Conservation (phyloP, 2,888 invertebrate species). For the Tridacna gigas region DNA sequence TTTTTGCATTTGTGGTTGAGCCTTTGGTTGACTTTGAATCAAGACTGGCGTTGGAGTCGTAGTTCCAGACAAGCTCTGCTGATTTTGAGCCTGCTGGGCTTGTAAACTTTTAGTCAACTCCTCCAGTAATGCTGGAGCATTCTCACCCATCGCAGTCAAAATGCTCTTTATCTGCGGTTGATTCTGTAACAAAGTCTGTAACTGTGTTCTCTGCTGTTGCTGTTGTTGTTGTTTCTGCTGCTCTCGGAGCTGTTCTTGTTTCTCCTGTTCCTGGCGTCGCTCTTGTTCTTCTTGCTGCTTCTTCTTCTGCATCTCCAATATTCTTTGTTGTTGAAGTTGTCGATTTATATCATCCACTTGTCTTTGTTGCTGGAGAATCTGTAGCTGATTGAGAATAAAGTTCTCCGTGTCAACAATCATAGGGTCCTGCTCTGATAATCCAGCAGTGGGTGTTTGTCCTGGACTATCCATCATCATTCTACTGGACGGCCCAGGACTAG, state of each 20-base stretch:
- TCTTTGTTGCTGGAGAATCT: conserved; percentile 46
- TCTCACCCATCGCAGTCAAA: conserved; percentile 32
- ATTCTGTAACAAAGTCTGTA: conserved; percentile 36
- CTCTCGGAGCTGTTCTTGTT: conserved; percentile 46
- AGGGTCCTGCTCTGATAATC: conserved; percentile 25
- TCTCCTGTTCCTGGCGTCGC: conserved; percentile 46
- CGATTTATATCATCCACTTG: conserved; percentile 45
- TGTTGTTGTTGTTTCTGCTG: conserved; percentile 43
- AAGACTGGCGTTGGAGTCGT: neutral
- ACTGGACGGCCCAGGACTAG: conserved; percentile 14
- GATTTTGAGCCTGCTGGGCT: conserved; percentile 16
- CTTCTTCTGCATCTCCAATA: conserved; percentile 49
- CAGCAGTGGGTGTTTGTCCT: conserved; percentile 37
- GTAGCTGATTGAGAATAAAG: conserved; percentile 57
- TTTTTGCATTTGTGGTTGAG: neutral
- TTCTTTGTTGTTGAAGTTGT: conserved; percentile 42
- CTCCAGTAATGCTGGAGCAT: conserved; percentile 47
- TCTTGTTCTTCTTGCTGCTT: conserved; percentile 51
- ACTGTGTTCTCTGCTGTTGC: conserved; percentile 44
- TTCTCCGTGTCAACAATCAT: conserved; percentile 62
- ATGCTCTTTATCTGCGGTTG: conserved; percentile 34
- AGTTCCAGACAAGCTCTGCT: neutral
- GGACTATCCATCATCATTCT: conserved; percentile 50
- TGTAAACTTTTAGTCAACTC: conserved; percentile 43
- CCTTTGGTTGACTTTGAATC: neutral